Conservation (phyloP, 2,797 vertebrate genomes). For the Intellagama lesueurii region DNA sequence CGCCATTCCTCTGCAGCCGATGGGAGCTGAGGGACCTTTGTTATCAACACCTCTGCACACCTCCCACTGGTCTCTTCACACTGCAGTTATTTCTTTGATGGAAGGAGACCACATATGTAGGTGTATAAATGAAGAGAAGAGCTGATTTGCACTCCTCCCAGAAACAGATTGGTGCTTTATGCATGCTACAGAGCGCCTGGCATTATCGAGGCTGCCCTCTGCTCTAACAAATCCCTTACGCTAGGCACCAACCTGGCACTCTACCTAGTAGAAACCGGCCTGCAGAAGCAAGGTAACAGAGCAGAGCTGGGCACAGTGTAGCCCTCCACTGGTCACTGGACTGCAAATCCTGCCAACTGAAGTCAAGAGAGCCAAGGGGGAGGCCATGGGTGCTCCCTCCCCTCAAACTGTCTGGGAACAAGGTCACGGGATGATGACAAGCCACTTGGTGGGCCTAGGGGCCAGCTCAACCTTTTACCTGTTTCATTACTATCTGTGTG, state of each 20-base stretch:
- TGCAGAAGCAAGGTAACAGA: constrained; percentile 2
- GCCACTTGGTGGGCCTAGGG: too few species aligned
- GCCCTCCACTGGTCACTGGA: too few species aligned
- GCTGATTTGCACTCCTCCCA: constrained; percentile 3
- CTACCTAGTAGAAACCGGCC: constrained; percentile 13
- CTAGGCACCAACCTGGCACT: background rate
- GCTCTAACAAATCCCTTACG: constrained; percentile 20
- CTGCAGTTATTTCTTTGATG: background rate
- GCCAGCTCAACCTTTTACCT: background rate
- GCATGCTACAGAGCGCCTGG: rapidly evolving
- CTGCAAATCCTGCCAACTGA: too few species aligned
- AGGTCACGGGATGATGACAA: background rate
- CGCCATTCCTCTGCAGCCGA: background rate
- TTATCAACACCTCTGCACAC: constrained; percentile 44
- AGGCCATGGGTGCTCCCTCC: too few species aligned
- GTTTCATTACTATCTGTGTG: too few species aligned
- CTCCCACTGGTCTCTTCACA: constrained; percentile 28
- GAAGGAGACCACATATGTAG: background rate
- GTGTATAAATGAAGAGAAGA: constrained; percentile 28
- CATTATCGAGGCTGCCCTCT: constrained; percentile 9
- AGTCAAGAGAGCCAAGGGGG: too few species aligned
- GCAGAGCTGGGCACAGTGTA: background rate
- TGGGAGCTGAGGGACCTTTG: background rate
- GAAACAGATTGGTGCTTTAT: constrained; percentile 23
- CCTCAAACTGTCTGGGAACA: background rate